Base-by-base conservation (phyloP, 1,140 invertebrate species). In the Brachionus rotundiformis region DNA sequence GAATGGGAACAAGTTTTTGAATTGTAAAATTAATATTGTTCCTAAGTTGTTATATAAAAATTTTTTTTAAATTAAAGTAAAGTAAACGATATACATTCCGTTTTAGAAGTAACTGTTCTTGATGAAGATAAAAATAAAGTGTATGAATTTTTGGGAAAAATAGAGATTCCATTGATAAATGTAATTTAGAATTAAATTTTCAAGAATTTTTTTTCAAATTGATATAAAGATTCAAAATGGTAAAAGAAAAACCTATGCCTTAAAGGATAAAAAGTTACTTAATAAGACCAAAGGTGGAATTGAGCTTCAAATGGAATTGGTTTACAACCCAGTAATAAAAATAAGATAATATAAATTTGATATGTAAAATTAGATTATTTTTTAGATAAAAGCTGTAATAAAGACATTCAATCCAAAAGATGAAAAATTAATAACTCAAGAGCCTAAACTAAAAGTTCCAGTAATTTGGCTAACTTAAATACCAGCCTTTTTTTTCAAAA, bases 1-100 rank as follows among this genome's bases (percentile, higher is more conserved):
- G 94, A 93, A 82, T 99, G 97, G 97, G 95, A 98, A 88, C 98
- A 98, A 89, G 94, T 98, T 83, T 99, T 99, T 86, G 96, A 94
- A 41, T 98, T 99, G 94, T 96, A 89, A 93, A 93, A 13, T 31
- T 33, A 36, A 73, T 83, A 7, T 89, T 82, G 83, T 87, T n/a
- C n/a, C n/a, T n/a, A n/a, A n/a, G n/a, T n/a, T n/a, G n/a, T n/a
- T n/a, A n/a, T n/a, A n/a, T n/a, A n/a, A n/a, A n/a, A n/a, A n/a
- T n/a, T n/a, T n/a, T n/a, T n/a, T n/a, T n/a, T n/a, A n/a, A n/a
- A n/a, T n/a, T n/a, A n/a, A n/a, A 96, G 95, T 86, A 94, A 95
- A 87, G 93, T 99, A 0, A 96, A 96, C 86, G 98, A 99, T 86
- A 96, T 99, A 71, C 96, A 98, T 84, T 94, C 95, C 41, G 92